Base-by-base conservation (phyloP, 2,797 vertebrate genomes). In the Forpus xanthops region DNA sequence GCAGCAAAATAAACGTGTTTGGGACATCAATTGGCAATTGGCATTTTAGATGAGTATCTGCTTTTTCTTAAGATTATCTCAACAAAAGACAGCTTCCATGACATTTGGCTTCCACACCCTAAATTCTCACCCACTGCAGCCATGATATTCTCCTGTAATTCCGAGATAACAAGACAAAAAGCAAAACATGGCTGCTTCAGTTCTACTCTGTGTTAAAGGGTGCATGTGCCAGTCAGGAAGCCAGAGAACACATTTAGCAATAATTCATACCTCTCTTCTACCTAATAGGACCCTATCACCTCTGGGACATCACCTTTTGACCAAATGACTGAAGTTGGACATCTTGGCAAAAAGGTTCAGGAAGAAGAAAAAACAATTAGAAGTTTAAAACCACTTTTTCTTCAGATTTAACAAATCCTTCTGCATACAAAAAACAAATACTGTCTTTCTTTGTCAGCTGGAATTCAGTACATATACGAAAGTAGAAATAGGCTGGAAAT, bases 1-100 rank as follows among this genome's bases (percentile, higher is more conserved):
- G 14, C 35, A 79, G 58, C n/a, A 83, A 89, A 66, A 65, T 37
- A 72, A 25, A 14, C 3, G 3, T 24, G 33, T 67, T 4, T 66
- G 42, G 42, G 41, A 77, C 62, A 45, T 5, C 7, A 41, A 70
- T 2, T 30, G n/a, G n/a, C 27, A 68, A 61, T 2, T 65, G 13
- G 35, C 14, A 27, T 55, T 17, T 47, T n/a, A 70, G 15, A 56
- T 0, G 0, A 74, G 0, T 7, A 55, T 30, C 27, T 60, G 16
- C 11, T 61, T 65, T 79, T 44, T 28, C 41, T 44, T 61, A 71
- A 49, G 17, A 15, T 24, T 56, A 18, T 35, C 30, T 81, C 47
- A 52, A 44, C 17, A 42, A 35, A 53, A 67, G 30, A 50, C 67
- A 79, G 12, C 23, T 71, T 65, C 42, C 28, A 39, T 15, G 19